These are phyloP conservation scores for Megalurothrips usitatus DNA, from an alignment of 2,888 invertebrate species.

Conservation along the genomic window DNA sequence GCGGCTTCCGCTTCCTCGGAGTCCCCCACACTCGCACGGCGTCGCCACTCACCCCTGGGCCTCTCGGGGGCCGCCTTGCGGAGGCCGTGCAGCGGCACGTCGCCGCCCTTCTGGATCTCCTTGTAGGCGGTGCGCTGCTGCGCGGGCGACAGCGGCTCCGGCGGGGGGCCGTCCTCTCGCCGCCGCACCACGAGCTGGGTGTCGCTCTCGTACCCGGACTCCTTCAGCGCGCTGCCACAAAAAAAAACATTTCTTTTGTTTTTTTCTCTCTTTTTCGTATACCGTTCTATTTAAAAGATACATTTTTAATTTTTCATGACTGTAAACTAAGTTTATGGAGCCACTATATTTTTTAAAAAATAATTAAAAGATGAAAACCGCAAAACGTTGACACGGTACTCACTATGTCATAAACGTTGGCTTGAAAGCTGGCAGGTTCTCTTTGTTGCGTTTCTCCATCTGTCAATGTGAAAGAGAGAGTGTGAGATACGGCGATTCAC, in stretches of 20 bases:
- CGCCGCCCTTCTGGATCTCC: slow-evolving; percentile 87
- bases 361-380: slow-evolving; percentile 27
- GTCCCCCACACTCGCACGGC: neutral
- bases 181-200: slow-evolving; percentile 81
- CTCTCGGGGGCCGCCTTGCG: slow-evolving; percentile 84
- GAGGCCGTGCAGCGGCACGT: slow-evolving; percentile 88
- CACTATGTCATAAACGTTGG: slow-evolving; percentile 11
- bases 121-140: slow-evolving; percentile 82
- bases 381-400: no score
- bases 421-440: slow-evolving; percentile 8
- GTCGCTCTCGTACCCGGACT: slow-evolving; percentile 88
- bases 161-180: slow-evolving; percentile 56
- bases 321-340: no score
- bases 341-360: neutral
- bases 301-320: no score
- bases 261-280: neutral
- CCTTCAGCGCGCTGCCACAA: slow-evolving; percentile 68
- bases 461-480: neutral
- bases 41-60: slow-evolving; percentile 60
- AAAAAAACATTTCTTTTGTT: no score
- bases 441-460: slow-evolving; percentile 17
- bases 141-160: slow-evolving; percentile 65
- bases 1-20: no score
- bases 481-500: no score
- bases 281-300: no score